Conservation (phyloP, 2,888 invertebrate genomes). For the Coelinius sp. region DNA sequence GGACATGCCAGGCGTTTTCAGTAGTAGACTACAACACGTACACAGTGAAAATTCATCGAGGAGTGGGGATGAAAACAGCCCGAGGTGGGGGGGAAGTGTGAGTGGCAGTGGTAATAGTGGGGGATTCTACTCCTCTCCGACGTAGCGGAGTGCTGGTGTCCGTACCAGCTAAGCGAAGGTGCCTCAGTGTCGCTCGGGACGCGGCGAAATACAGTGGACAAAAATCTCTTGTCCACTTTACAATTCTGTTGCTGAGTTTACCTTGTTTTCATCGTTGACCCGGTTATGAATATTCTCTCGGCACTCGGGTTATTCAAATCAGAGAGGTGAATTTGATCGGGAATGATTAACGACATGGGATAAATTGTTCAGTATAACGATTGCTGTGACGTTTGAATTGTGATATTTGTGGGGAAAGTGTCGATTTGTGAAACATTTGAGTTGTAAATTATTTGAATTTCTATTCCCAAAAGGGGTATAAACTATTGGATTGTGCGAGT, state of each 20-base stretch:
- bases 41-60: slow-evolving; percentile 33
- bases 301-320: background rate
- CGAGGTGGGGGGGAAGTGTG: slow-evolving; percentile 45
- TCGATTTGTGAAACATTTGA: background rate
- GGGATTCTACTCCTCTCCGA: slow-evolving; percentile 47
- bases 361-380: slow-evolving; percentile 1
- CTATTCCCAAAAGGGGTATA: background rate
- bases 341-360: slow-evolving; percentile 2
- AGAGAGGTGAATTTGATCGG: background rate
- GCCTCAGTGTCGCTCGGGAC: slow-evolving; percentile 67
- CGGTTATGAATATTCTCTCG: slow-evolving; percentile 11
- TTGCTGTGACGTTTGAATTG: background rate
- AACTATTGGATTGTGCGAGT: background rate
- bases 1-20: slow-evolving; percentile 38
- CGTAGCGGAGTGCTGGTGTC: slow-evolving; percentile 59
- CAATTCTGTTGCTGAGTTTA: background rate
- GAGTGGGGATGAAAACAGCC: slow-evolving; percentile 36
- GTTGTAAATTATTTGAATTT: background rate
- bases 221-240: slow-evolving; percentile 10
- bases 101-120: slow-evolving; percentile 29
- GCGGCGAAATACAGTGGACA: slow-evolving; percentile 58
- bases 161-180: slow-evolving; percentile 58
- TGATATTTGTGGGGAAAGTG: slow-evolving; percentile 5
- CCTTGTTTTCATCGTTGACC: slow-evolving; percentile 31
- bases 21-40: slow-evolving; percentile 30